Conservation (phyloP, 1,140 invertebrate genomes). For the Elymnias hypermnestra region DNA sequence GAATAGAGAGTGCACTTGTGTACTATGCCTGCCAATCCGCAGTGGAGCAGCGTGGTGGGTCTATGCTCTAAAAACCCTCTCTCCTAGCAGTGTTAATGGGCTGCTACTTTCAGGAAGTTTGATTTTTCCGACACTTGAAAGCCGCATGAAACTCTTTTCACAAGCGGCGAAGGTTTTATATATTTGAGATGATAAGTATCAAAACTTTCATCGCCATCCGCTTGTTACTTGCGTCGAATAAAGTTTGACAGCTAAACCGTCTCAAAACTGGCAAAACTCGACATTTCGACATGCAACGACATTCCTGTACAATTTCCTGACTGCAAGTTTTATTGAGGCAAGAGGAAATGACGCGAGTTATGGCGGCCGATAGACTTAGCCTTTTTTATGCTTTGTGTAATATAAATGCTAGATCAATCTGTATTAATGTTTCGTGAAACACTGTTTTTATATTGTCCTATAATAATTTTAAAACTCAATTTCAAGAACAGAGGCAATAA, state of each 20-base stretch:
- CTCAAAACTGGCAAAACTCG: slow-evolving; percentile 27
- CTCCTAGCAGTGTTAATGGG: no score
- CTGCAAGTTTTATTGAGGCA: slow-evolving; percentile 30
- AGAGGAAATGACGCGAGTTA: slow-evolving; percentile 19
- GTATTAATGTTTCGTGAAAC: background rate
- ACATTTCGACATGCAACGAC: slow-evolving; percentile 27
- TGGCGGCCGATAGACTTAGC: slow-evolving; percentile 6
- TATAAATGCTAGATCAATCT: slow-evolving; percentile 5
- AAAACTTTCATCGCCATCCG: no score
- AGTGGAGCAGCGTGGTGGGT: no score
- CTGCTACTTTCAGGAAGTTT: no score
- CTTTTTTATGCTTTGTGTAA: slow-evolving; percentile 14
- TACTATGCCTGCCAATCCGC: no score
- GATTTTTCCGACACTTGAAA: no score
- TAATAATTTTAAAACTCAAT: background rate
- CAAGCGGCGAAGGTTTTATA: no score
- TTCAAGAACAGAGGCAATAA: no score
- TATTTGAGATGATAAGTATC: no score
- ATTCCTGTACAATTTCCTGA: slow-evolving; percentile 25
- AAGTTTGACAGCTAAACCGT: slow-evolving; percentile 34
- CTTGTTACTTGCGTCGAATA: slow-evolving; percentile 7
- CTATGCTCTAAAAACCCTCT: no score
- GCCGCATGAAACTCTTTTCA: no score
- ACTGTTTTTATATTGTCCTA: background rate
- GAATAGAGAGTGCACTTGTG: no score